These are phyloP conservation scores for Platorchestia sp. DNA, from an alignment of 1,140 invertebrate species.

Conservation along the genomic window DNA sequence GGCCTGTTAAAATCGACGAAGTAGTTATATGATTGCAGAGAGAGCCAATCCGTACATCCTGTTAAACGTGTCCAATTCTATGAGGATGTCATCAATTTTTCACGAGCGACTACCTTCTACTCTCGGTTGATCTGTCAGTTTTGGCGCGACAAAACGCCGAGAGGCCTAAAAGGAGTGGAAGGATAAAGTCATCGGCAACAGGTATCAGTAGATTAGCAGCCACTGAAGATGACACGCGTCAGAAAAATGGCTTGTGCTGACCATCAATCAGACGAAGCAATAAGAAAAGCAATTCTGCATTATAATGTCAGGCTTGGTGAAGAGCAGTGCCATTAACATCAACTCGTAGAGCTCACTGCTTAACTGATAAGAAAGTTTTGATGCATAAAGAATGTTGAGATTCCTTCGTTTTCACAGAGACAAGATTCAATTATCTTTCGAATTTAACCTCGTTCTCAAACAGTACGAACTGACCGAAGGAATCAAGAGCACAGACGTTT, in stretches of 20 bases:
- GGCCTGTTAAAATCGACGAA: slow-evolving; percentile 1
- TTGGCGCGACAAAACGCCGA: neutral
- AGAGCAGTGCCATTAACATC: neutral
- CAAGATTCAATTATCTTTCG: neutral
- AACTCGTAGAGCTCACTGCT: neutral
- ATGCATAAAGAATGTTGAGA: neutral
- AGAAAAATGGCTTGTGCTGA: neutral
- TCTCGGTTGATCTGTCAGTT: slow-evolving; percentile 24
- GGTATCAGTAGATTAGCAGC: neutral
- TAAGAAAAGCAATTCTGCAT: neutral
- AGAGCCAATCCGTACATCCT: neutral
- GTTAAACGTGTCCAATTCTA: neutral
- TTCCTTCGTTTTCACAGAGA: neutral
- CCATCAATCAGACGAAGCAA: neutral
- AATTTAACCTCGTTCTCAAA: neutral
- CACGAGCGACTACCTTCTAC: neutral
- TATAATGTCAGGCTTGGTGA: neutral
- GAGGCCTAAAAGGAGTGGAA: slow-evolving; percentile 23
- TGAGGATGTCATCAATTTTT: slow-evolving; percentile 17
- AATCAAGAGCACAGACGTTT: neutral
- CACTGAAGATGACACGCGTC: neutral
- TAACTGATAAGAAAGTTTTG: neutral
- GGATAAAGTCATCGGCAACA: neutral
- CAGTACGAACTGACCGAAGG: neutral
- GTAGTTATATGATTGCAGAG: neutral